Conservation (phyloP, 2,113 vertebrate species). For the Tragelaphus imberbis region DNA sequence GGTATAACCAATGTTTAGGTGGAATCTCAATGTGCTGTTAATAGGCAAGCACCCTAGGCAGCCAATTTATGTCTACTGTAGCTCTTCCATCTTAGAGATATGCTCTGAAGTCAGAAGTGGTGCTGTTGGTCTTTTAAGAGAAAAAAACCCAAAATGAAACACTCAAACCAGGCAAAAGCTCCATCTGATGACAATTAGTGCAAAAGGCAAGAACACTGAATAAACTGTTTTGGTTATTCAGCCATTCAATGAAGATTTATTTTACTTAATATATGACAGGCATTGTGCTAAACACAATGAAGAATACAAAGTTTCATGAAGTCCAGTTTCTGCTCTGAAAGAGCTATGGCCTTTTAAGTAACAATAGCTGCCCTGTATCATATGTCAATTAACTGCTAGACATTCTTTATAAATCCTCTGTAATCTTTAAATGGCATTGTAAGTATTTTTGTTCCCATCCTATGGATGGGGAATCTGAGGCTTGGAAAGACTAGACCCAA, state of each 20-base stretch:
- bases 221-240: not conserved
- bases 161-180: conserved; percentile 8
- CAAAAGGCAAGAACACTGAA: conserved; percentile 3
- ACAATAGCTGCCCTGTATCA: not conserved
- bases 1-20: not conserved
- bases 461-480: not conserved
- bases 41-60: not conserved
- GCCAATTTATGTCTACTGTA: not conserved
- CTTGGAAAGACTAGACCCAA: not conserved
- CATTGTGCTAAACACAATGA: conserved; percentile 16
- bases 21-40: not conserved
- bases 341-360: not conserved
- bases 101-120: conserved; percentile 15
- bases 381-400: not conserved
- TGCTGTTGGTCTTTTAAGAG: not conserved
- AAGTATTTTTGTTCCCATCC: not conserved
- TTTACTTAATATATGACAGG: not conserved
- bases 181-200: conserved; percentile 56
- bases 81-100: not conserved
- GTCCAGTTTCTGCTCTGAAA: not conserved
- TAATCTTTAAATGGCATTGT: not conserved
- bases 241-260: conserved; percentile 42
- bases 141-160: not conserved
- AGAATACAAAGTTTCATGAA: not conserved
- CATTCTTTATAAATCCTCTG: not conserved